Percentiles rank a stretch among this genome's conserved stretches.
Evolutionary conservation across 2,797 vertebrate species (phyloP).

Genomic region (Strix occidentalis): DNA sequence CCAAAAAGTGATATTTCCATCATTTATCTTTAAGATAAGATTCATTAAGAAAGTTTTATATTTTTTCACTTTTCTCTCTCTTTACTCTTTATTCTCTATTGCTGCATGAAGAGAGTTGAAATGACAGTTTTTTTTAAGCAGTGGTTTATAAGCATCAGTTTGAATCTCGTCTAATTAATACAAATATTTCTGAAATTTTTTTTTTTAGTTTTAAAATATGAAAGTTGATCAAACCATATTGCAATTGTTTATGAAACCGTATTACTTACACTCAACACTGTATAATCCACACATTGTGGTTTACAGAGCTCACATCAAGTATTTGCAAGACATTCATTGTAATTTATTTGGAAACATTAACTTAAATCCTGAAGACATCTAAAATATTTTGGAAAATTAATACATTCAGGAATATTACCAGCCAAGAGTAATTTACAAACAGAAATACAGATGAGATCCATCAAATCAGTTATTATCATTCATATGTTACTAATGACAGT

Average conservation of each 20-base stretch:
- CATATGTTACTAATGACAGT: background rate
- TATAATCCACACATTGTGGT: background rate
- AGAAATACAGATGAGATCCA: background rate
- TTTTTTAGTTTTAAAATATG: background rate
- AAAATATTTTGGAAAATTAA: background rate
- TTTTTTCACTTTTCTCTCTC: background rate
- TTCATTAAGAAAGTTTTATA: background rate
- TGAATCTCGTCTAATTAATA: background rate
- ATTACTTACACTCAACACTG: background rate
- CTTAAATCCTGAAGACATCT: background rate
- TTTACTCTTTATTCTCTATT: background rate
- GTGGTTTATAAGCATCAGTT: background rate
- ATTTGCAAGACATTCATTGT: background rate
- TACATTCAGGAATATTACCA: background rate
- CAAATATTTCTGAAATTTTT: accelerated
- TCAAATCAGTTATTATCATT: background rate
- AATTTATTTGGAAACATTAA: background rate
- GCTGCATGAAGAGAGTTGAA: background rate
- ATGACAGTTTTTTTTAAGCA: accelerated
- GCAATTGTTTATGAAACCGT: background rate
- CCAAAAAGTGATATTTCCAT: background rate
- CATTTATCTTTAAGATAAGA: background rate
- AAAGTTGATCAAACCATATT: background rate
- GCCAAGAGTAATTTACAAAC: background rate
- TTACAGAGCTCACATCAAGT: background rate